These are phyloP conservation scores for Drosophila insularis DNA, from an alignment of 1,140 invertebrate species.

Conservation along the genomic window DNA sequence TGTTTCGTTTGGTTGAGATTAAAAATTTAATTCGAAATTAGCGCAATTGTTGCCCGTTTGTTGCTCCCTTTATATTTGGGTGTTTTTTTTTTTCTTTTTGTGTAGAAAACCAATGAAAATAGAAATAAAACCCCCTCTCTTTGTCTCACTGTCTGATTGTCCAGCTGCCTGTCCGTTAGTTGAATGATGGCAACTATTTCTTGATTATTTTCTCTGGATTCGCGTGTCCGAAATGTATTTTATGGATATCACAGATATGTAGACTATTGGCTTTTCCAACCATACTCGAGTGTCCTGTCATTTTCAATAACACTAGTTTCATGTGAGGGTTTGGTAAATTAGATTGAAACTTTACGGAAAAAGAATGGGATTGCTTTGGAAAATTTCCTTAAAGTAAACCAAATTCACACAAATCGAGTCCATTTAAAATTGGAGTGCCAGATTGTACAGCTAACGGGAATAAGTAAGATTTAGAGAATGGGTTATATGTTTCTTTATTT, in stretches of 20 bases:
- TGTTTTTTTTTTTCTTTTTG: conserved; percentile 30
- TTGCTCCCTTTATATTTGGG: conserved; percentile 58
- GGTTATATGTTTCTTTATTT: no score
- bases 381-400: background rate
- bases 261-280: conserved; percentile 41
- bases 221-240: conserved; percentile 44
- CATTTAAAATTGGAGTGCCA: background rate
- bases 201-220: conserved; percentile 67
- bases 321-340: background rate
- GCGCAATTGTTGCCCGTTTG: conserved; percentile 68
- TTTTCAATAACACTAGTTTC: background rate
- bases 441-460: no score
- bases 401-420: no score
- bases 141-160: conserved; percentile 19
- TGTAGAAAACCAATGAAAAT: conserved; percentile 43
- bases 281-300: background rate
- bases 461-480: no score
- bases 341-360: background rate
- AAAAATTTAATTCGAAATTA: conserved; percentile 81
- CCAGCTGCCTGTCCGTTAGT: conserved; percentile 10
- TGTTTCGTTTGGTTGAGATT: conserved; percentile 60
- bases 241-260: conserved; percentile 50
- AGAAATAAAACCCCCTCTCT: conserved; percentile 49
- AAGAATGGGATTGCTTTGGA: background rate
- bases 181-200: conserved; percentile 73